phyloP scores from a whole-genome alignment of 1,140 invertebrate species.

The Capitella teleta region DNA sequence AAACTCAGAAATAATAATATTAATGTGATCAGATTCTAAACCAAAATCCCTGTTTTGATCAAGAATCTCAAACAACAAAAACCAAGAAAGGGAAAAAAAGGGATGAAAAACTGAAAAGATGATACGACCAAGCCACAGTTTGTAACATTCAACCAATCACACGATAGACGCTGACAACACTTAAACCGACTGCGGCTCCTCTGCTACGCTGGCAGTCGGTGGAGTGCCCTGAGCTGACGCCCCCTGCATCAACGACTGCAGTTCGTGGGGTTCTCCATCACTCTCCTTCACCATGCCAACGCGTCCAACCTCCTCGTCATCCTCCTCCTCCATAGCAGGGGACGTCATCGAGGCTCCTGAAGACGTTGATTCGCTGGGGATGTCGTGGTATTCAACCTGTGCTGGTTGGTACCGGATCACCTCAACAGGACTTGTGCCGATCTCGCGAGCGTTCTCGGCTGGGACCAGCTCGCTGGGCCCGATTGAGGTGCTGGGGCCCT shows the following conservation, averaged over 20 bases:
- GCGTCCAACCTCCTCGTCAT: not conserved
- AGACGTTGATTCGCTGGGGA: not conserved
- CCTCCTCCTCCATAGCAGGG: not conserved
- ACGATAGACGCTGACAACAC: too few species aligned
- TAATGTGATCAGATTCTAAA: too few species aligned
- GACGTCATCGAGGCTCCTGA: not conserved
- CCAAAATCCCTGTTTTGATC: too few species aligned
- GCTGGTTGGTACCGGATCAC: conserved; percentile 12
- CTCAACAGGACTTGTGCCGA: conserved; percentile 7
- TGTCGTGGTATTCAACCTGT: conserved; percentile 11
- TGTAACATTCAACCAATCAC: too few species aligned
- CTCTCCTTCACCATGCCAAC: not conserved
- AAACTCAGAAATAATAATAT: too few species aligned
- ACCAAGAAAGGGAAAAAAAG: too few species aligned
- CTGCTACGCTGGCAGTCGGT: too few species aligned
- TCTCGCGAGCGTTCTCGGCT: conserved; percentile 7
- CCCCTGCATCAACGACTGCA: conserved; percentile 9
- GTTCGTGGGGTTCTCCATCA: conserved; percentile 5
- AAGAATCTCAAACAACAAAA: too few species aligned
- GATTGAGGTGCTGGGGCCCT: conserved; percentile 37
- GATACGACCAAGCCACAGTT: too few species aligned
- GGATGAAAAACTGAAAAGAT: too few species aligned
- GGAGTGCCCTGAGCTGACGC: too few species aligned
- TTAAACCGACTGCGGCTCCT: too few species aligned
- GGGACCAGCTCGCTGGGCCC: conserved; percentile 2